Base-by-base conservation (phyloP, 2,113 vertebrate species). In the Leptosomus discolor region DNA sequence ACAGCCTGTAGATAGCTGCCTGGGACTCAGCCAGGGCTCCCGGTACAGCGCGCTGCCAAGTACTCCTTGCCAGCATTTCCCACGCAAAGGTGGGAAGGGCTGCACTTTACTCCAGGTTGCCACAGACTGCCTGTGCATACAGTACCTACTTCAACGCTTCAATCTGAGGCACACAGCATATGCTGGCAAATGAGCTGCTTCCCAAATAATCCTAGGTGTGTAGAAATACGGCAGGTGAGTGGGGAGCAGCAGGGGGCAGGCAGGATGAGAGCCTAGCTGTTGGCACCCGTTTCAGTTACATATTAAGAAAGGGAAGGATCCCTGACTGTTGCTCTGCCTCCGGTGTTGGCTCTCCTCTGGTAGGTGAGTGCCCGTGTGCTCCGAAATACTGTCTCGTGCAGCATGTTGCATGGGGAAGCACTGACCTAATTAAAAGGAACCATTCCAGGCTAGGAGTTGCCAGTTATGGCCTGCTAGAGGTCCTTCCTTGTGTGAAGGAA, bases 351-450 rank as follows among this genome's bases (percentile, higher is more conserved):
- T 94, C 45, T 71, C 21, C 41, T 78, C 57, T 81, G 60, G 86
- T 32, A 51, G 57, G 61, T 11, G 4, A 46, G 60, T 41, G 86
- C 71, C 89, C 50, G 0, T 71, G 89, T 79, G 92, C 69, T 87
- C 83, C 61, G 89, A 89, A 89, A 79, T 78, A 23, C 85, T 77
- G 58, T 12, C 51, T 65, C 63, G 78, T 88, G 84, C 91, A 85
- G 87, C 84, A n/a, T 74, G 56, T 89, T 95, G 96, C 80, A 89
- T 53, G 73, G 68, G n/a, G 65, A 94, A 92, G 94, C 69, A 9
- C 61, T 97, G 97, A 96, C 97, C 97, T 97, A 96, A 96, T 97
- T 97, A 96, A 76, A 92, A 88, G 87, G 87, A 96, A 79, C 84
- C 8, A 2, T 96, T 96, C 78, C 81, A 94, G 89, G 89, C 90